Evolutionary conservation across 92 coral and sea anemone species (phyloP).

Genomic region (Porites cylindrica): DNA sequence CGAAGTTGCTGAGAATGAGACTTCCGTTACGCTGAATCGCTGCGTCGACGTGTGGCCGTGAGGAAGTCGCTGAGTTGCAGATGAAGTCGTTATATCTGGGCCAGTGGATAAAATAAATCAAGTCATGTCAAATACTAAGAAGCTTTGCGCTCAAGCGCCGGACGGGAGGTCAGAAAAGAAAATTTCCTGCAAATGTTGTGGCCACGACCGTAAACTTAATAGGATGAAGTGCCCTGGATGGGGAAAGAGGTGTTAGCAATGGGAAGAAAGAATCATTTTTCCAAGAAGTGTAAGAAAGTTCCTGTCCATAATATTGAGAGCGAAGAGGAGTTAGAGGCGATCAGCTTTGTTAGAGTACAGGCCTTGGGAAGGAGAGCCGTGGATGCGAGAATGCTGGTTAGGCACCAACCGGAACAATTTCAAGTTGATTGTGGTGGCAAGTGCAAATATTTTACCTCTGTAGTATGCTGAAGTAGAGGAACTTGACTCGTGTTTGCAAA

Average conservation of each 20-base stretch:
- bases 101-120: too few species aligned
- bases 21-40: too few species aligned
- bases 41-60: too few species aligned
- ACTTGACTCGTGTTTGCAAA: neutral
- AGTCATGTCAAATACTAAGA: too few species aligned
- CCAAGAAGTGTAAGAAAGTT: too few species aligned
- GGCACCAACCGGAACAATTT: neutral
- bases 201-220: conserved; percentile 2
- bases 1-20: too few species aligned
- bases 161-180: neutral
- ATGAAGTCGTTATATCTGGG: too few species aligned
- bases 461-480: neutral
- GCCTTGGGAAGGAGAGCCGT: neutral
- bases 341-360: neutral
- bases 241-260: conserved; percentile 25
- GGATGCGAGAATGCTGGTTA: conserved; percentile 22
- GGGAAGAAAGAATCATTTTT: neutral
- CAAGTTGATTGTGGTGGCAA: conserved; percentile 20
- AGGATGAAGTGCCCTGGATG: neutral
- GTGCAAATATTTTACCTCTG: conserved; percentile 15
- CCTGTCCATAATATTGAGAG: too few species aligned
- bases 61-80: too few species aligned
- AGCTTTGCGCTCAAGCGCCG: too few species aligned
- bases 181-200: conserved; percentile 51
- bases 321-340: too few species aligned